phyloP scores from a whole-genome alignment of 2,888 invertebrate species.

The Archaeoteleia sp. region DNA sequence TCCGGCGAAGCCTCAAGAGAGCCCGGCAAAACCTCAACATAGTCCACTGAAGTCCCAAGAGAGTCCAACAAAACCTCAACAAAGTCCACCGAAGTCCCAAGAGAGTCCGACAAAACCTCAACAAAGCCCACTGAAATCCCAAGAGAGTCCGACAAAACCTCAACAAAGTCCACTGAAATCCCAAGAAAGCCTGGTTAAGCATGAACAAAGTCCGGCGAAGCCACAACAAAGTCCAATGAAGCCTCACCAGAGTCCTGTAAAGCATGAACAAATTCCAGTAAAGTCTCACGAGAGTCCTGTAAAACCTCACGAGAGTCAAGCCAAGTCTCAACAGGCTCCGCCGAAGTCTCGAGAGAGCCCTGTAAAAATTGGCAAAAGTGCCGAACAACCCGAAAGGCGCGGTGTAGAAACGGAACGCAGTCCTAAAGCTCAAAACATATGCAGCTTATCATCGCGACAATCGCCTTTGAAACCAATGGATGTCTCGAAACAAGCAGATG shows the following conservation, averaged over 20 bases:
- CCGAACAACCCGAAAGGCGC: slow-evolving; percentile 7
- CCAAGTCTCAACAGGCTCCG: background rate
- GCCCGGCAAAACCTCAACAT: slow-evolving; percentile 19
- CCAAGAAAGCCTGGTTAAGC: too few relatives aligned
- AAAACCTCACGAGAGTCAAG: slow-evolving; percentile 27
- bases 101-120: too few relatives aligned
- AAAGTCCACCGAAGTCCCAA: too few relatives aligned
- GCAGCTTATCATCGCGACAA: slow-evolving; percentile 2
- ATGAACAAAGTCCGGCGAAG: slow-evolving; percentile 25
- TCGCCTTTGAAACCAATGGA: slow-evolving; percentile 26
- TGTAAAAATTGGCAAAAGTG: background rate
- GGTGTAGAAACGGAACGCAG: slow-evolving; percentile 2
- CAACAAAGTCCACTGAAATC: too few relatives aligned
- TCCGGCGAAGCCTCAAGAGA: slow-evolving; percentile 27
- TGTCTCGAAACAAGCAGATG: background rate
- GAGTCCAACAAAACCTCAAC: too few relatives aligned
- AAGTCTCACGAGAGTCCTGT: slow-evolving; percentile 26
- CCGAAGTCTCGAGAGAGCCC: too few relatives aligned
- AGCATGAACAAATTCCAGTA: slow-evolving; percentile 9
- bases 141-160: too few relatives aligned
- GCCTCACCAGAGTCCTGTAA: slow-evolving; percentile 16
- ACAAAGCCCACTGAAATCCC: too few relatives aligned
- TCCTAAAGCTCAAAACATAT: background rate
- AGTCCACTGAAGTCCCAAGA: too few relatives aligned
- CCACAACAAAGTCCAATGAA: slow-evolving; percentile 27